A percentile compares a stretch with the other conserved stretches of the same genome.
phyloP scores from a whole-genome alignment of 2,888 invertebrate genomes.

The Euproctis similis region DNA sequence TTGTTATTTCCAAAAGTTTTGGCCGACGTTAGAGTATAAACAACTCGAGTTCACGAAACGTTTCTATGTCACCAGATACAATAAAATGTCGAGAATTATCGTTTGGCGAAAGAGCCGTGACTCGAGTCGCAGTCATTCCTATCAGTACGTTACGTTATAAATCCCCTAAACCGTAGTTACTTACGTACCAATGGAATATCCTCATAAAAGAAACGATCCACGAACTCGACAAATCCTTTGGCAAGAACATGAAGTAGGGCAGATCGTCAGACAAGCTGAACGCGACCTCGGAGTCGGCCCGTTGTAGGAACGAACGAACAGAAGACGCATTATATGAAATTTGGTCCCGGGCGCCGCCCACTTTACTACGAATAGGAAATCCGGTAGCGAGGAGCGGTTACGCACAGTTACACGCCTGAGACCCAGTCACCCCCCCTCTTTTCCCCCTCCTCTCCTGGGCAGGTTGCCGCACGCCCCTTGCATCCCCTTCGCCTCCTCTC shows the following conservation, averaged over 20 bases:
- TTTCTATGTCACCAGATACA: conserved; percentile 1
- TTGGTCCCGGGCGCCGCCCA: conserved; percentile 68
- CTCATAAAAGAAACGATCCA: conserved; percentile 70
- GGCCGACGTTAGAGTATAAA: too few species aligned
- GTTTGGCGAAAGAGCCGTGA: conserved; percentile 10
- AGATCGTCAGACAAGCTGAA: conserved; percentile 68
- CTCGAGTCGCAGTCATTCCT: conserved; percentile 21
- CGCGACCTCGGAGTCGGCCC: conserved; percentile 61
- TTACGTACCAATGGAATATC: conserved; percentile 58
- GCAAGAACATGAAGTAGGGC: conserved; percentile 71
- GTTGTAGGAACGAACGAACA: conserved; percentile 59
- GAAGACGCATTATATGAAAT: conserved; percentile 70
- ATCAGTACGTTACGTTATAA: conserved; percentile 56
- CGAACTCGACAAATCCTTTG: conserved; percentile 71
- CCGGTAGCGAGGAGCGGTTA: conserved; percentile 73
- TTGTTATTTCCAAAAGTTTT: background rate
- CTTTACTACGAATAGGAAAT: conserved; percentile 75
- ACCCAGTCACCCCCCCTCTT: too few species aligned
- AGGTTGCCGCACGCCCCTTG: conserved; percentile 28
- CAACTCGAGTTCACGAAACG: background rate
- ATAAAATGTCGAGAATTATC: conserved; percentile 6
- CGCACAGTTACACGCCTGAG: conserved; percentile 72
- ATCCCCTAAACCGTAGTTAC: conserved; percentile 64
- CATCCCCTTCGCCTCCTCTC: conserved; percentile 36
- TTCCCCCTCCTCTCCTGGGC: conserved; percentile 31